Evolutionary conservation across 2,113 vertebrate species (phyloP).

Genomic region (Butorides virescens): DNA sequence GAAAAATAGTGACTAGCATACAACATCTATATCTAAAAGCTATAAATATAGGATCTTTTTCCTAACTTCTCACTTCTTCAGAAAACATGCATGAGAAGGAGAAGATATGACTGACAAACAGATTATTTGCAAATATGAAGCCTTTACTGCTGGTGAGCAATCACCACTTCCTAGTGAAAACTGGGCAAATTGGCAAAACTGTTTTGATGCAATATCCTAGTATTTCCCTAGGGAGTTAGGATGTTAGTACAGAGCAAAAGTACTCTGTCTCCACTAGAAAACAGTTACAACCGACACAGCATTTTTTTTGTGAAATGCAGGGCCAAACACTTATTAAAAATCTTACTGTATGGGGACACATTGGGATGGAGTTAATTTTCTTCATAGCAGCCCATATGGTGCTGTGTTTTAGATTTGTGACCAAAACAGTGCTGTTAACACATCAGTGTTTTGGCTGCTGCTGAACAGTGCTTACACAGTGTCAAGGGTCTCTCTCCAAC

Average conservation of each 20-base stretch:
- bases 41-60: background rate
- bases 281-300: background rate
- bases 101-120: background rate
- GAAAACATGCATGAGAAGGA: background rate
- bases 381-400: background rate
- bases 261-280: background rate
- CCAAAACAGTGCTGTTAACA: background rate
- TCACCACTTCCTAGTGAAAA: background rate
- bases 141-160: background rate
- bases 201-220: background rate
- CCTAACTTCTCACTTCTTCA: background rate
- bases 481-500: background rate
- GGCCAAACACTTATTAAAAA: background rate
- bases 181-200: background rate
- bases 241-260: background rate
- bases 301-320: background rate
- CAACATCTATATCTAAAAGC: background rate
- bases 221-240: background rate
- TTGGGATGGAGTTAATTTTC: background rate
- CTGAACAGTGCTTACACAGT: background rate
- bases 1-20: background rate
- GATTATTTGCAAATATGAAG: background rate
- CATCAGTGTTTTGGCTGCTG: background rate
- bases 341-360: accelerated
- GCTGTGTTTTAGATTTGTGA: background rate